These are phyloP conservation scores for Leptoteleia sp. DNA, from an alignment of 1,140 invertebrate species.

Conservation along the genomic window DNA sequence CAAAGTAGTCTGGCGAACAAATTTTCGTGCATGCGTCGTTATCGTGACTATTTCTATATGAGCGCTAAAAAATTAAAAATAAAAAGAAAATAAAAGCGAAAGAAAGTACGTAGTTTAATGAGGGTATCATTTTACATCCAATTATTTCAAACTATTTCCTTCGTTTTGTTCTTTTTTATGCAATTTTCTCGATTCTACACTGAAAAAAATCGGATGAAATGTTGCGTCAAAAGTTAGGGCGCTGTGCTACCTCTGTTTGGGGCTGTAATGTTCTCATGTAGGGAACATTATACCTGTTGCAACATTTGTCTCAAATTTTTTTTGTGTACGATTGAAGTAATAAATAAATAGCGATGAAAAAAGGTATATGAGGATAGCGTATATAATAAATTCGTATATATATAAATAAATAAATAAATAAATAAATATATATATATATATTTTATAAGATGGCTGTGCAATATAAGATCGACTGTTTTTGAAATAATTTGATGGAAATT, in stretches of 20 bases:
- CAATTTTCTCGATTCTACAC: slow-evolving; percentile 33
- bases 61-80: slow-evolving; percentile 9
- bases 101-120: slow-evolving; percentile 41
- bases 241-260: no score
- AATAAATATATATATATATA: no score
- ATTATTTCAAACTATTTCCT: slow-evolving; percentile 36
- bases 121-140: slow-evolving; percentile 26
- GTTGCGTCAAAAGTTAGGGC: no score
- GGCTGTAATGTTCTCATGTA: no score
- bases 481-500: slow-evolving; percentile 30
- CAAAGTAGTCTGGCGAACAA: slow-evolving; percentile 47
- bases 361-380: no score
- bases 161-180: slow-evolving; percentile 34
- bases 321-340: slow-evolving; percentile 31
- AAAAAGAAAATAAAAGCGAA: slow-evolving; percentile 30
- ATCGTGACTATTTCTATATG: slow-evolving; percentile 50
- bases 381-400: no score
- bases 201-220: no score
- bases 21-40: slow-evolving; percentile 45
- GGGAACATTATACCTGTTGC: no score
- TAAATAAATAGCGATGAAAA: slow-evolving; percentile 16
- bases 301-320: no score
- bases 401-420: no score
- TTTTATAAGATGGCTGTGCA: slow-evolving; percentile 23
- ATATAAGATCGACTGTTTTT: slow-evolving; percentile 30